Evolutionary conservation across 2,888 invertebrate genomes (phyloP).

Genomic region (Stenolophus ochropezus): DNA sequence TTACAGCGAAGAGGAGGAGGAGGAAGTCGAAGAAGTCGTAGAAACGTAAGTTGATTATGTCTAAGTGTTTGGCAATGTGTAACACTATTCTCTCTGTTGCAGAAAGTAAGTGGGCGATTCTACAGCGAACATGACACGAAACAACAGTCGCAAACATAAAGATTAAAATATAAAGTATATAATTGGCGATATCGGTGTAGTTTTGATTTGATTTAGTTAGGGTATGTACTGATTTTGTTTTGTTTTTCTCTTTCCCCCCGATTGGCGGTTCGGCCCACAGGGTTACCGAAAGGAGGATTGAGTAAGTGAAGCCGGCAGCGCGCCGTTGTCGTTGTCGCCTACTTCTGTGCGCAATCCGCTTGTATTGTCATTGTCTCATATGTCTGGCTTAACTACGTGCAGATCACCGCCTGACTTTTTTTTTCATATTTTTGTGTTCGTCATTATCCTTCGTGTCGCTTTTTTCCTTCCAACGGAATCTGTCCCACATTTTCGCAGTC

Average conservation of each 20-base stretch:
- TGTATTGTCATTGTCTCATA: conserved; percentile 43
- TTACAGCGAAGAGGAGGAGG: conserved; percentile 82
- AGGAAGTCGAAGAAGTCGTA: conserved; percentile 84
- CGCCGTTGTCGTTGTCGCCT: conserved; percentile 47
- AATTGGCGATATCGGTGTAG: conserved; percentile 35
- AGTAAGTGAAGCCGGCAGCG: conserved; percentile 45
- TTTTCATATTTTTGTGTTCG: conserved; percentile 54
- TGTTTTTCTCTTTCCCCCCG: conserved; percentile 34
- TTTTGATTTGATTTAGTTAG: conserved; percentile 29
- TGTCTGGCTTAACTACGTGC: conserved; percentile 53
- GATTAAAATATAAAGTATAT: neutral
- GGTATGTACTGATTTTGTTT: conserved; percentile 39
- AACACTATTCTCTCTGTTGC: conserved; percentile 70
- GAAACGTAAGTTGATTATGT: conserved; percentile 87
- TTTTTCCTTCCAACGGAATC: conserved; percentile 35
- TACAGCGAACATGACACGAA: conserved; percentile 18
- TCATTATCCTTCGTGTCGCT: conserved; percentile 48
- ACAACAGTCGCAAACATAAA: conserved; percentile 3
- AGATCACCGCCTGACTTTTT: conserved; percentile 34
- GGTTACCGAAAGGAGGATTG: conserved; percentile 53
- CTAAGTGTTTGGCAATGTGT: no score
- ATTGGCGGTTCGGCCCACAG: conserved; percentile 29
- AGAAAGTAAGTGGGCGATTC: conserved; percentile 75
- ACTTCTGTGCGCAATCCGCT: conserved; percentile 48
- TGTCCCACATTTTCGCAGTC: conserved; percentile 5